Evolutionary conservation across 2,888 invertebrate genomes (phyloP).

Genomic region (Didymodactylos carnosus): DNA sequence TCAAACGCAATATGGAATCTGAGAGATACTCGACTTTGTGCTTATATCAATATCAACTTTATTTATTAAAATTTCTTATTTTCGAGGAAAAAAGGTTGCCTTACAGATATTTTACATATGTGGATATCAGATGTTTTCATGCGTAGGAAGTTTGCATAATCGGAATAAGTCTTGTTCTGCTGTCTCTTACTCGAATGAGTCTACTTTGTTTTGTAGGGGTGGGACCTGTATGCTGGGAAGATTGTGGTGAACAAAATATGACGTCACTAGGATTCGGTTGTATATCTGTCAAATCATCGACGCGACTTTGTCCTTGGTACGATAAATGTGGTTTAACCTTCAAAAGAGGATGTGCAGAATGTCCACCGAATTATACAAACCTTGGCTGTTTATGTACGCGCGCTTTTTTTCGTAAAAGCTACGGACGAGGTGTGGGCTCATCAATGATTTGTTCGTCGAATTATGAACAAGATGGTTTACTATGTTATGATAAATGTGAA

Average conservation of each 20-base stretch:
- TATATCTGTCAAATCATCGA: neutral
- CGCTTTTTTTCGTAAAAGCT: neutral
- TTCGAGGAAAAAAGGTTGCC: too few species aligned
- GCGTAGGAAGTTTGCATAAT: too few species aligned
- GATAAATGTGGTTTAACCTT: neutral
- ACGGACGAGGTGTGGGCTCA: constrained; percentile 4
- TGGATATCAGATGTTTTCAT: too few species aligned
- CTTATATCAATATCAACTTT: too few species aligned
- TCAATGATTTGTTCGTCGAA: neutral
- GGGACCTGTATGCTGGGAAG: constrained; percentile 5
- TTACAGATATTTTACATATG: too few species aligned
- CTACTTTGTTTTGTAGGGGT: neutral
- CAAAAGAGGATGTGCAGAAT: neutral
- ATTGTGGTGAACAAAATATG: neutral
- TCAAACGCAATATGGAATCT: too few species aligned
- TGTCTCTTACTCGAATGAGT: too few species aligned
- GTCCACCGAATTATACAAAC: constrained; percentile 4
- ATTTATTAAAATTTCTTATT: too few species aligned
- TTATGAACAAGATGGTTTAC: neutral
- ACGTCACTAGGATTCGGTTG: neutral
- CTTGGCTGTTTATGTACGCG: constrained; percentile 2
- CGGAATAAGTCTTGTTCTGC: too few species aligned
- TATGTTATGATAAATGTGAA: neutral
- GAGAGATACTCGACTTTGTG: too few species aligned
- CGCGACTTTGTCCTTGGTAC: neutral